Base-by-base conservation (phyloP, 2,113 vertebrate genomes). In the Myrmophylax atrothorax region DNA sequence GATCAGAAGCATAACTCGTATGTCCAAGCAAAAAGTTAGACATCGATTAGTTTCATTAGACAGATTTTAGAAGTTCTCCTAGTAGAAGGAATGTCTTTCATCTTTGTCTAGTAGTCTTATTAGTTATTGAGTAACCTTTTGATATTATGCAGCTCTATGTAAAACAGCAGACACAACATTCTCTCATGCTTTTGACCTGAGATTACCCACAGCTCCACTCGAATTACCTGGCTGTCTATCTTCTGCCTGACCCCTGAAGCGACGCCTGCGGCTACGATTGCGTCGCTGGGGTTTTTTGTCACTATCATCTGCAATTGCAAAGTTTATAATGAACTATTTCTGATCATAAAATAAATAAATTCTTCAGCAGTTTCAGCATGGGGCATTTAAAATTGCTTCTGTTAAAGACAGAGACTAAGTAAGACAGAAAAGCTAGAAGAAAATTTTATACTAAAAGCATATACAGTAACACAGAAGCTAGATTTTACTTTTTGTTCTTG, bases 201-300 rank as follows among this genome's bases (percentile, higher is more conserved):
- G 78, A 96, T 82, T 94, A 96, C 95, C 96, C 97, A 97, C 94
- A 97, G 97, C 96, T 95, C 94, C 97, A 98, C 94, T 97, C 96
- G 84, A 94, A 98, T 99, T 99, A 99, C 99, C 99, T 99, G 99
- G 99, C 98, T 99, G 99, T 99, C 99, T 99, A 98, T 99, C 99
- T 98, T 99, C 99, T 96, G 98, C 98, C 98, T 99, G 99, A 98
- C 98, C 98, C 97, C 98, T 99, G 97, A 98, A 97, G 86, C 98
- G 99, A 97, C 99, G 99, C 96, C 99, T 99, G 87, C 99, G 98
- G 98, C 99, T 99, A 98, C 99, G 99, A 98, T 99, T 99, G 98
- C 99, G 99, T 98, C 99, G 99, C 98, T 99, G 99, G 97, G 98
- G 98, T 98, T 99, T 99, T 98, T 98, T 98, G 97, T 99, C 99